These are phyloP conservation scores for Oostethus manadensis DNA, from an alignment of 2,113 vertebrate species.

Conservation along the genomic window DNA sequence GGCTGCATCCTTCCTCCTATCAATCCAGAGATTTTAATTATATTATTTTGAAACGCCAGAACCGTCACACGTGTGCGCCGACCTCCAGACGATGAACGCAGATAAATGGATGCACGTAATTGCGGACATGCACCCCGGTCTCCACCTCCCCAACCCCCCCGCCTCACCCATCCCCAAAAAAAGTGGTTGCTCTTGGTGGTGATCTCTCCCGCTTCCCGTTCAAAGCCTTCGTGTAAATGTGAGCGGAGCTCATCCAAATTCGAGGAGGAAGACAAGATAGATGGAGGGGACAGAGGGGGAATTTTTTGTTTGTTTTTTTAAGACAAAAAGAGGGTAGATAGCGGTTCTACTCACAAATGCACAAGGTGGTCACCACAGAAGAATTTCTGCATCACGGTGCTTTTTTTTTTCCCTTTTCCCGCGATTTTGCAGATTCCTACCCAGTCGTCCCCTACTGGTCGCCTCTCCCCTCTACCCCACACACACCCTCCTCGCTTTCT, in stretches of 20 bases:
- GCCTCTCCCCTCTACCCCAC: conserved; percentile 51
- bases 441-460: conserved; percentile 56
- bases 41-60: no score
- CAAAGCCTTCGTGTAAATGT: conserved; percentile 49
- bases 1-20: no score
- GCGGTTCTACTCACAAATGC: conserved; percentile 46
- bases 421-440: conserved; percentile 61
- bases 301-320: conserved; percentile 1
- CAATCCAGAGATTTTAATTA: no score
- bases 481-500: conserved; percentile 23
- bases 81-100: conserved; percentile 36
- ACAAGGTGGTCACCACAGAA: conserved; percentile 7
- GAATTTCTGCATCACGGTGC: conserved; percentile 40
- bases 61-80: not conserved
- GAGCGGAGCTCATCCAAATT: conserved; percentile 57
- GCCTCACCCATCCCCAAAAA: conserved; percentile 48
- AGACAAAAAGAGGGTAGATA: conserved; percentile 27
- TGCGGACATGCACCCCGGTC: conserved; percentile 21
- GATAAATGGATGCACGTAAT: conserved; percentile 15
- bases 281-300: conserved; percentile 8
- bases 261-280: conserved; percentile 45
- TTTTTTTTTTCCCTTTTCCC: conserved; percentile 48
- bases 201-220: conserved; percentile 17
- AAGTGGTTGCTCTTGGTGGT: conserved; percentile 47
- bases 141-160: conserved; percentile 28